These are phyloP conservation scores for Xenops minutus DNA, from an alignment of 2,797 vertebrate species.

Conservation along the genomic window DNA sequence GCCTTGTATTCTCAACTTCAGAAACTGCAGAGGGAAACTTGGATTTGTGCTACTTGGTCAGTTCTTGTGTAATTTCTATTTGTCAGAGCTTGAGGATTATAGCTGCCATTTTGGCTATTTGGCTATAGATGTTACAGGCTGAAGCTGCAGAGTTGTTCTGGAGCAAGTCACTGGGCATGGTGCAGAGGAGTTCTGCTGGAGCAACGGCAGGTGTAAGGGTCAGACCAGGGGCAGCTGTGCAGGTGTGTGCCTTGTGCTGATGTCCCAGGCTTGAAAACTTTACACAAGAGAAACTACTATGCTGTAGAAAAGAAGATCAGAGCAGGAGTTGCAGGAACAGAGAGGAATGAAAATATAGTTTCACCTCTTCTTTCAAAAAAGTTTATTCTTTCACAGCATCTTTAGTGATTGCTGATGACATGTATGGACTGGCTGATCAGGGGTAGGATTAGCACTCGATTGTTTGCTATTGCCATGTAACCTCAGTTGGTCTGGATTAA, in stretches of 20 bases:
- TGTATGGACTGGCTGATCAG: neutral
- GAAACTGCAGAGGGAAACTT: neutral
- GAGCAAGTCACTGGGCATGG: neutral
- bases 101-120: neutral
- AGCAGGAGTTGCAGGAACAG: neutral
- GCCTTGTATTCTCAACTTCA: neutral
- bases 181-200: neutral
- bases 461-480: neutral
- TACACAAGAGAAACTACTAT: neutral
- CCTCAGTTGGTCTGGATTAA: neutral
- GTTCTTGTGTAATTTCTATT: neutral
- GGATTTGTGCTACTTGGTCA: fast-evolving
- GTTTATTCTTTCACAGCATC: neutral
- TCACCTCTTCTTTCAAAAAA: neutral
- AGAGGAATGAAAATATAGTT: neutral
- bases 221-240: neutral
- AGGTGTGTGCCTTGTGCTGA: neutral
- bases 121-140: neutral
- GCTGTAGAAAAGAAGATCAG: neutral
- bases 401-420: neutral
- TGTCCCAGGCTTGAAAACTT: neutral
- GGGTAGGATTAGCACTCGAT: neutral
- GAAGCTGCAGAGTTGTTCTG: neutral
- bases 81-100: neutral
- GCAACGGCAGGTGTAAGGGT: neutral